Percentiles rank a stretch among this genome's conserved stretches.
Evolutionary conservation across 2,888 invertebrate species (phyloP).

Genomic region (Tyria jacobaeae): DNA sequence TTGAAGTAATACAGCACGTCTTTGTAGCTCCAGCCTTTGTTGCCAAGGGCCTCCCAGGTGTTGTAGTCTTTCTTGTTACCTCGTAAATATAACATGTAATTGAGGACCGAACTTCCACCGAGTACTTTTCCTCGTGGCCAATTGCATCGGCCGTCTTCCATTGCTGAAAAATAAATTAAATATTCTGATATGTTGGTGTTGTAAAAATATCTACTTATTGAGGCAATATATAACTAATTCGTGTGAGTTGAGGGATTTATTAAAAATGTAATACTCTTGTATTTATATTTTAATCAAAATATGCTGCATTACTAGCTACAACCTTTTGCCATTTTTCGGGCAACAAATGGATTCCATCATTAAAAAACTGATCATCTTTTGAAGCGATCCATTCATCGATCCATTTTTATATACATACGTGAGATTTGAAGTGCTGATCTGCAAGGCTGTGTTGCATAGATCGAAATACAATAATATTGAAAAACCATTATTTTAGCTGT

Average conservation of each 20-base stretch:
- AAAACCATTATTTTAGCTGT: neutral
- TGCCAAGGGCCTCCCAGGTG: slow-evolving; percentile 94
- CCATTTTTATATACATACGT: too few species aligned
- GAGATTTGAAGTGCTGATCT: too few species aligned
- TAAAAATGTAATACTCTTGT: too few species aligned
- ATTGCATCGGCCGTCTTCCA: slow-evolving; percentile 94
- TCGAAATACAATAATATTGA: too few species aligned
- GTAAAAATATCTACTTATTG: neutral
- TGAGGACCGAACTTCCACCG: slow-evolving; percentile 95
- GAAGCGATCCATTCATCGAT: too few species aligned
- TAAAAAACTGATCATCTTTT: too few species aligned
- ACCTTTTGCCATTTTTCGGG: too few species aligned
- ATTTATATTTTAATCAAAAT: too few species aligned
- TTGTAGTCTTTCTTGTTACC: slow-evolving; percentile 97
- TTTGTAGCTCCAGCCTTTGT: slow-evolving; percentile 95
- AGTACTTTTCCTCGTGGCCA: slow-evolving; percentile 97
- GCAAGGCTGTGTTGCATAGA: too few species aligned
- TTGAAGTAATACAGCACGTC: slow-evolving; percentile 94
- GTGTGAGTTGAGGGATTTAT: too few species aligned
- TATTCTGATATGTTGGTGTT: neutral
- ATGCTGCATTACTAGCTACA: too few species aligned
- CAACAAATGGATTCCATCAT: too few species aligned
- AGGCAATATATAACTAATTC: neutral
- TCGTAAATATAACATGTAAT: slow-evolving; percentile 96
- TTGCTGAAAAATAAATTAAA: slow-evolving; percentile 84